Evolutionary conservation across 2,113 vertebrate species (phyloP).

Genomic region (Onychorhynchus coronatus): DNA sequence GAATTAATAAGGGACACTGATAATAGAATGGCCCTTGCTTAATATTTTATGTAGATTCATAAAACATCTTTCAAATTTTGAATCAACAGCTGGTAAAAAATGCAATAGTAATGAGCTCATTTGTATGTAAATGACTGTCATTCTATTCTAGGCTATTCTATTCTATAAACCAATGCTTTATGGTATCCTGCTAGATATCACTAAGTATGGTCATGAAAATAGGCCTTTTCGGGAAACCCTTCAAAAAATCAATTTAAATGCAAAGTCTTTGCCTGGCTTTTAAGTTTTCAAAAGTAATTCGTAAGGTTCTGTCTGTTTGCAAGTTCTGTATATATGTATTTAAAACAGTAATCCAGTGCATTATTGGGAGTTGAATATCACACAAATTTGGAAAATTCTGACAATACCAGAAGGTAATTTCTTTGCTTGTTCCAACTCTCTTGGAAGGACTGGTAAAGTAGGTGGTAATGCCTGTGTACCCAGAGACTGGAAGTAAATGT

Average conservation of each 20-base stretch:
- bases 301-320: neutral
- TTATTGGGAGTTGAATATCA: neutral
- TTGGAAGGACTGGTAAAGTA: neutral
- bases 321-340: neutral
- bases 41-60: conserved; percentile 65
- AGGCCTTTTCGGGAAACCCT: neutral
- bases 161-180: conserved; percentile 30
- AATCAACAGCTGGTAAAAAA: conserved; percentile 59
- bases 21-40: neutral
- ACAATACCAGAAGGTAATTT: neutral
- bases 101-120: conserved; percentile 63
- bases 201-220: conserved; percentile 32
- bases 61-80: conserved; percentile 52
- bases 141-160: conserved; percentile 38
- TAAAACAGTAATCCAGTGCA: neutral
- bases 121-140: conserved; percentile 68
- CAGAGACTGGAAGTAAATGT: neutral
- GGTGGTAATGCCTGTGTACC: neutral
- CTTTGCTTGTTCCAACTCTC: neutral
- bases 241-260: conserved; percentile 61
- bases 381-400: neutral
- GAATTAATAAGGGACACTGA: conserved; percentile 20
- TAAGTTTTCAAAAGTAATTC: conserved; percentile 4
- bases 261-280: conserved; percentile 26
- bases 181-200: conserved; percentile 26